These are phyloP conservation scores for Drosophila lutescens DNA, from an alignment of 2,888 invertebrate genomes.

Conservation along the genomic window DNA sequence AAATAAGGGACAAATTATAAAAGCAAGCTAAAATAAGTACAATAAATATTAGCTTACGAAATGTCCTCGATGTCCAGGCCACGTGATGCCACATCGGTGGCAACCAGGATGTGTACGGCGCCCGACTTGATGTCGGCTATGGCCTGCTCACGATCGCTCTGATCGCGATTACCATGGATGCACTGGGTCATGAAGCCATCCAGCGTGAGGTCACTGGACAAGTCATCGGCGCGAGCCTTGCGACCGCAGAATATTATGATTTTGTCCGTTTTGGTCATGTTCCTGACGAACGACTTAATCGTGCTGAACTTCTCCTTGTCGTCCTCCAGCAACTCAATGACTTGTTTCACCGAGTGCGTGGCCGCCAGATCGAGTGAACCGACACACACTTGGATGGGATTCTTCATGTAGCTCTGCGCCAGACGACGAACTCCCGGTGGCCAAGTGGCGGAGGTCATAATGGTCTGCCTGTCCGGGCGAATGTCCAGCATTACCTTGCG, in stretches of 20 bases:
- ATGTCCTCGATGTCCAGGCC: constrained; percentile 96
- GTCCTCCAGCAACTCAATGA: constrained; percentile 90
- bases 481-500: constrained; percentile 91
- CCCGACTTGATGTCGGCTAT: constrained; percentile 93
- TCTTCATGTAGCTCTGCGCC: constrained; percentile 93
- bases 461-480: constrained; percentile 95
- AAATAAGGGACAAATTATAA: not conserved
- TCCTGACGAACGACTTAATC: constrained; percentile 88
- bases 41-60: constrained; percentile 85
- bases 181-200: constrained; percentile 89
- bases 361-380: constrained; percentile 95
- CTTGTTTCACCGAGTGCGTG: constrained; percentile 93
- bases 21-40: no score
- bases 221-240: constrained; percentile 92
- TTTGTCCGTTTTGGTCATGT: constrained; percentile 91
- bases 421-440: constrained; percentile 93
- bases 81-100: constrained; percentile 97
- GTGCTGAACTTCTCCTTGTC: constrained; percentile 87
- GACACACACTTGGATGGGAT: constrained; percentile 95
- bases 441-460: constrained; percentile 99
- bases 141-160: constrained; percentile 91
- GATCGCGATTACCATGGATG: constrained; percentile 96
- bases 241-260: constrained; percentile 95
- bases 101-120: constrained; percentile 92
- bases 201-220: constrained; percentile 91